Conservation (phyloP, 2,113 vertebrate species). For the Girardinichthys multiradiatus region DNA sequence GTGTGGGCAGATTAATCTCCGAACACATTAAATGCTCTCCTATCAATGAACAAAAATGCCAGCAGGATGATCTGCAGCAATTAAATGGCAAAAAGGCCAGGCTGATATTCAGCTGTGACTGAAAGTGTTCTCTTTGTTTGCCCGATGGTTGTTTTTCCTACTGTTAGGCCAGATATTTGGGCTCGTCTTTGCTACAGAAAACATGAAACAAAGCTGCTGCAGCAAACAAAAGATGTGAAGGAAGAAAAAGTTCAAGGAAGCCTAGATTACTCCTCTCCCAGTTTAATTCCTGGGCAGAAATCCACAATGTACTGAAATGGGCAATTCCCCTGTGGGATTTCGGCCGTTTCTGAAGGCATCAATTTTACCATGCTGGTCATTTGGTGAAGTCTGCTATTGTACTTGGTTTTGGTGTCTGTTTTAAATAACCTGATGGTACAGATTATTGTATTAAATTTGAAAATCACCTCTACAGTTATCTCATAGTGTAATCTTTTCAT, state of each 20-base stretch:
- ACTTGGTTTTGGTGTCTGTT: not conserved
- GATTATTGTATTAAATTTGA: not conserved
- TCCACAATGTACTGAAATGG: not conserved
- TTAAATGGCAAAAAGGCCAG: too few species aligned
- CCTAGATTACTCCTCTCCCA: not conserved
- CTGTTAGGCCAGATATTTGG: not conserved
- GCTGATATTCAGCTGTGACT: not conserved
- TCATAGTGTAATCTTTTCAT: constrained; percentile 10
- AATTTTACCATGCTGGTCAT: not conserved
- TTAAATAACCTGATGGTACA: not conserved
- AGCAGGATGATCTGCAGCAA: too few species aligned
- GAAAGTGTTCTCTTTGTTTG: not conserved
- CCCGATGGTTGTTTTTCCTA: not conserved
- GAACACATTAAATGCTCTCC: too few species aligned
- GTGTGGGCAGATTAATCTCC: not conserved
- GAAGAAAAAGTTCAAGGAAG: not conserved
- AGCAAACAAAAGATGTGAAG: not conserved
- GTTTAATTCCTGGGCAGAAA: not conserved
- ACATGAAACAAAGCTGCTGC: not conserved
- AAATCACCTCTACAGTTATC: not conserved
- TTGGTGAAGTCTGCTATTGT: not conserved
- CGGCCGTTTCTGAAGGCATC: not conserved
- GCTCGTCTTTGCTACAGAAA: not conserved
- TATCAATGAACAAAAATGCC: not conserved
- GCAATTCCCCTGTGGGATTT: not conserved